Conservation (phyloP, 2,888 invertebrate species). For the Bombylius major region DNA sequence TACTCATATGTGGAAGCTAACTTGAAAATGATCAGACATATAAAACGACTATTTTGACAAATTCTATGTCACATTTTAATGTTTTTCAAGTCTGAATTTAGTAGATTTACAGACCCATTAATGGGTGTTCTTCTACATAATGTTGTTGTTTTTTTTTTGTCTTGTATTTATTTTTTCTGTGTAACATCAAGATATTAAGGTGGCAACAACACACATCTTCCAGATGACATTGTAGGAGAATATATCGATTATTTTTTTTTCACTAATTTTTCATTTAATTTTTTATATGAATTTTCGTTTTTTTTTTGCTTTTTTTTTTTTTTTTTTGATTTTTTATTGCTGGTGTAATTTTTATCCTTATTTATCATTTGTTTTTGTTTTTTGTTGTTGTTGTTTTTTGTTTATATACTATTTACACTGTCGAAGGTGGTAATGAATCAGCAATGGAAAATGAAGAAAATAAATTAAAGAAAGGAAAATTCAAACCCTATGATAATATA, state of each 20-base stretch:
- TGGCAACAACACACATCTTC: background rate
- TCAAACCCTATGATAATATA: background rate
- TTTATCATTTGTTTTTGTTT: background rate
- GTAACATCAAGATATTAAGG: background rate
- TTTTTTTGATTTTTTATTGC: background rate
- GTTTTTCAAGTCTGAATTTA: conserved; percentile 1
- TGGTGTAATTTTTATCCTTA: background rate
- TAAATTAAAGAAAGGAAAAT: background rate
- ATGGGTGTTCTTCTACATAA: background rate
- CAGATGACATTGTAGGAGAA: background rate
- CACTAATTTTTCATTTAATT: background rate
- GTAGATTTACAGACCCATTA: background rate
- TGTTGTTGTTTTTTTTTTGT: background rate
- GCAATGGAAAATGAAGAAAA: background rate
- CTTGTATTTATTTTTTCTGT: too few relatives aligned
- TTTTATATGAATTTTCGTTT: background rate
- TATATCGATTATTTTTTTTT: background rate
- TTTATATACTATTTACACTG: background rate
- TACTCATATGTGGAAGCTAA: background rate
- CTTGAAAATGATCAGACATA: too few relatives aligned
- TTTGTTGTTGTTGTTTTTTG: background rate
- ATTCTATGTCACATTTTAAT: conserved; percentile 13
- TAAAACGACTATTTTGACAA: conserved; percentile 8
- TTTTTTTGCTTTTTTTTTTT: background rate
- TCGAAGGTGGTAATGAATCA: conserved; percentile 3